Base-by-base conservation (phyloP, 2,797 vertebrate species). In the Labroides dimidiatus region DNA sequence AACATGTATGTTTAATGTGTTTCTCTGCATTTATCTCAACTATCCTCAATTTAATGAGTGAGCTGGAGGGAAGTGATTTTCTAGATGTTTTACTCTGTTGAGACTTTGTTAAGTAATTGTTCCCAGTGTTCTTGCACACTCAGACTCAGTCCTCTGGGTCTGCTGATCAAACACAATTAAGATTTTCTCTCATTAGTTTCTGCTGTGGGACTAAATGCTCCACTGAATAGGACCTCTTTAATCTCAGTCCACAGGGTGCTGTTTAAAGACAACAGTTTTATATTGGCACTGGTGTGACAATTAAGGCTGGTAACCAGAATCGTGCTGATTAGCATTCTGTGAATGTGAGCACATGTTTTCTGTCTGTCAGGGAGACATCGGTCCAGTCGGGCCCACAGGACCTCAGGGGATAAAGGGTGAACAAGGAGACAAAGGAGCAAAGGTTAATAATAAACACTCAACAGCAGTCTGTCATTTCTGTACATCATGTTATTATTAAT, bases 391-490 rank as follows among this genome's bases (percentile, higher is more conserved):
- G 8, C 85, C 89, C 8, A 50, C 74, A 0, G 96, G 96, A 8
- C 91, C 91, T 0, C 93, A 90, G 79, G 96, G 96, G 66, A 70
- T 89, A n/a, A 95, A 93, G 71, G 96, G 96, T 36, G 84, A 87
- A 4, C 92, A 86, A 78, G 96, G 96, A 82, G 90, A 91, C 84
- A 96, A 96, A 84, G 96, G 96, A 85, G 93, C 94, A 14, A 97
- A 96, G 95, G 96, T 97, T 88, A 63, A 59, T 72, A 45, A 15
- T 33, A 12, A 67, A 1, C 56, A 33, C 74, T 48, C 15, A 13
- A 23, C 1, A 19, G 16, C 27, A 37, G 61, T 21, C 43, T 42
- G n/a, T 30, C 0, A 23, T 43, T 6, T 45, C 19, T 36, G 2
- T 6, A n/a, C 30, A 4, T 41, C 15, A 36, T 2, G 6, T 17